These are phyloP conservation scores for Stichodactyla helianthus DNA, from an alignment of 64 coral and sea anemone genomes.

Conservation along the genomic window DNA sequence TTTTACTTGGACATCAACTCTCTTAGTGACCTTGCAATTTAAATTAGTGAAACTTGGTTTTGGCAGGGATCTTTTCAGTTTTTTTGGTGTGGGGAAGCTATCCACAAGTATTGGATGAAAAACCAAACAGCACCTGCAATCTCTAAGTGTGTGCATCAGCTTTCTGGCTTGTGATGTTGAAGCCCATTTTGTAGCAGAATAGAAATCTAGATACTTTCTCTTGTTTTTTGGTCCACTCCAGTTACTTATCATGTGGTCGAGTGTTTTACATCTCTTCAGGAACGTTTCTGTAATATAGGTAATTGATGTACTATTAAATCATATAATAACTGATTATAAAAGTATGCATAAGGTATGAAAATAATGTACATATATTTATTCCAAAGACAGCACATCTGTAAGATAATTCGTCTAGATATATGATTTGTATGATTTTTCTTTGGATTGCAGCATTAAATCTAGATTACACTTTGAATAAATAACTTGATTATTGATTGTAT, in stretches of 20 bases:
- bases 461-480: not conserved
- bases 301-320: not conserved
- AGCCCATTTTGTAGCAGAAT: not conserved
- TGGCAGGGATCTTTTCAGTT: not conserved
- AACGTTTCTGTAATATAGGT: not conserved
- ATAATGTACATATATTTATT: not conserved
- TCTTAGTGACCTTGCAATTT: not conserved
- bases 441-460: not conserved
- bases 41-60: not conserved
- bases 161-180: not conserved
- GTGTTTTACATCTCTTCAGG: not conserved
- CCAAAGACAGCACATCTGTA: not conserved
- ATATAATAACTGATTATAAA: not conserved
- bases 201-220: not conserved
- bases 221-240: not conserved
- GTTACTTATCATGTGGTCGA: not conserved
- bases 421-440: not conserved
- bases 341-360: not conserved
- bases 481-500: not conserved
- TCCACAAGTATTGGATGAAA: not conserved
- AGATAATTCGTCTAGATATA: not conserved
- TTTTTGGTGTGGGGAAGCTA: not conserved
- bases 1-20: not conserved
- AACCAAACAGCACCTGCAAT: slow-evolving; percentile 6
- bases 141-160: not conserved